Conservation (phyloP, 2,797 vertebrate genomes). For the Acridotheres tristis region DNA sequence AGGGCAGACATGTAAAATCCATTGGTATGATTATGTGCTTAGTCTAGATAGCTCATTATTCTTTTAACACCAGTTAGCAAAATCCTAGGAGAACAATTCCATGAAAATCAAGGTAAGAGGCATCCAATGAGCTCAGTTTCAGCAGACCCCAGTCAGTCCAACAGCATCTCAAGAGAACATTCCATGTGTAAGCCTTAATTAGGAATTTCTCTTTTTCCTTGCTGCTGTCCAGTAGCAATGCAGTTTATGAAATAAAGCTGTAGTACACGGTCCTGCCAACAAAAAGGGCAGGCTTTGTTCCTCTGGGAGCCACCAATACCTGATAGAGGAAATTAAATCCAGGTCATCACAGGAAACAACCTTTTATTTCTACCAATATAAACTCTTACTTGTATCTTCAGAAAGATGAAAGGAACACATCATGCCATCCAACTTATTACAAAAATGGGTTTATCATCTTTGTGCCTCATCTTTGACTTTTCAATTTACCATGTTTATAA, state of each 20-base stretch:
- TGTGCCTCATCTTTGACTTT: background rate
- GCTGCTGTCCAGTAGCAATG: background rate
- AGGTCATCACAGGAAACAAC: background rate
- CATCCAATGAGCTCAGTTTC: background rate
- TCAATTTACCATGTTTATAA: background rate
- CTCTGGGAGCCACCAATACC: background rate
- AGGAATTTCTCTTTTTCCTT: background rate
- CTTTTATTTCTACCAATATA: background rate
- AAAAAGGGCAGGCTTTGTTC: background rate
- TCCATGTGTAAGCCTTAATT: background rate
- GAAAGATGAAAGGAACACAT: background rate
- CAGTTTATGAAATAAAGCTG: background rate
- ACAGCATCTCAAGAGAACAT: background rate
- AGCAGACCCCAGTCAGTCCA: background rate
- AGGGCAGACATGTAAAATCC: background rate
- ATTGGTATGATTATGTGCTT: background rate
- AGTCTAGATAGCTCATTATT: background rate
- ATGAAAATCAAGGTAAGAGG: background rate
- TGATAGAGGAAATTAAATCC: background rate
- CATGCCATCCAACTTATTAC: background rate
- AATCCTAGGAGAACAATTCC: background rate
- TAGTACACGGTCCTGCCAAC: too few relatives aligned
- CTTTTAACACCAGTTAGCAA: background rate
- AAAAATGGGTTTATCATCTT: background rate
- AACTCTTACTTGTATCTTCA: background rate